Evolutionary conservation across 2,797 vertebrate species (phyloP).

Genomic region (Alosa sapidissima): DNA sequence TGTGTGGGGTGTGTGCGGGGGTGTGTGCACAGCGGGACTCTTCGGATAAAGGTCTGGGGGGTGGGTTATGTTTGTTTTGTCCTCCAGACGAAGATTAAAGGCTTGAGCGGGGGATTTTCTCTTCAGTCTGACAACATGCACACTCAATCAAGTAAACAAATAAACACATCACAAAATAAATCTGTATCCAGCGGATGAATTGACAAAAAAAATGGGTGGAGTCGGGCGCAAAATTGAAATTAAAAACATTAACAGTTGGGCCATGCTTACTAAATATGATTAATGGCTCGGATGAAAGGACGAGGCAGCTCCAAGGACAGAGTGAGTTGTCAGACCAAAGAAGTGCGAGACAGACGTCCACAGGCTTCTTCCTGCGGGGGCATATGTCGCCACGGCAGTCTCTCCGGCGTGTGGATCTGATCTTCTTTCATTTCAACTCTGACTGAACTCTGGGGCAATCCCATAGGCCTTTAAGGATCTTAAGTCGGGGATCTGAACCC

Average conservation of each 20-base stretch:
- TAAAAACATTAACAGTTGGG: background rate
- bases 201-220: background rate
- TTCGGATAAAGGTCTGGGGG: slow-evolving; percentile 29
- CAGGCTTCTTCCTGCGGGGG: background rate
- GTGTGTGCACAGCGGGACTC: background rate
- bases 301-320: background rate
- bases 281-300: background rate
- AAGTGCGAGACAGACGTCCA: background rate
- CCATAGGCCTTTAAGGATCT: slow-evolving; percentile 22
- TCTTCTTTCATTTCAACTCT: slow-evolving; percentile 21
- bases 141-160: slow-evolving; percentile 50
- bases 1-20: background rate
- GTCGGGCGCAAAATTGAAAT: background rate
- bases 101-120: slow-evolving; percentile 66
- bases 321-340: background rate
- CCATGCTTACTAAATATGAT: background rate
- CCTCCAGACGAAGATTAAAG: slow-evolving; percentile 77
- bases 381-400: background rate
- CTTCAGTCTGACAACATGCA: slow-evolving; percentile 58
- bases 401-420: background rate
- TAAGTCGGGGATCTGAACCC: background rate
- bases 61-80: slow-evolving; percentile 72
- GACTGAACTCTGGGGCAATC: background rate
- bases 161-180: slow-evolving; percentile 43
- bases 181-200: background rate